Base-by-base conservation (phyloP, 2,797 vertebrate genomes). In the Enteromius fasciolatus region DNA sequence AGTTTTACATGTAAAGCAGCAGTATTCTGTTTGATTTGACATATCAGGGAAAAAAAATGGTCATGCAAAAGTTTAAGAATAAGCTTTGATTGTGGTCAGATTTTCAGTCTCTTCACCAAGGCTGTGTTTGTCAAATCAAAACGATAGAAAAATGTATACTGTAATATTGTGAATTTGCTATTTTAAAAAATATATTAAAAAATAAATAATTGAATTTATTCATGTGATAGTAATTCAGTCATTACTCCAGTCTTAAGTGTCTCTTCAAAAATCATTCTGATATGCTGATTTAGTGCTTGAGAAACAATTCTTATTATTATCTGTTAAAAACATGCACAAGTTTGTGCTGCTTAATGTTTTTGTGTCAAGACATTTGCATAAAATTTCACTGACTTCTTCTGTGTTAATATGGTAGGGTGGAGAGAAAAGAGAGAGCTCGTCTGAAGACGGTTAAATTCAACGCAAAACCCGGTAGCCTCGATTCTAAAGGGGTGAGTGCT, bases 401-500 rank as follows among this genome's bases (percentile, higher is more conserved):
- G 10, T 92, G 78, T 87, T 69, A 86, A 44, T 75, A 81, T 31
- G 15, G 50, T 92, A 99, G 98, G 87, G 97, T 99, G 89, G 97
- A 99, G 90, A 95, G 98, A 86, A 99, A 98, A 90, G 97, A 99
- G 86, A 94, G 97, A 41, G 96, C 97, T 0, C 96, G 97, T 68
- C 95, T 99, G 85, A 99, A 99, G 94, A 99, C 97, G 0, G 98
- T 99, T 90, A 99, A 99, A 89, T 99, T 99, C 93, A 99, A 99
- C 1, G 94, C 98, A 1, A 98, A 96, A 81, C 97, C 96, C 1
- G 97, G 97, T 78, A 95, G 97, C 10, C 95, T 97, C 78, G 97
- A 99, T 89, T 95, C 96, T 41, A 99, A 97, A 96, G 97, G 95
- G 96, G 98, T 99, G 93, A 86, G 97, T 96, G 90, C 78, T 73